Evolutionary conservation across 2,113 vertebrate genomes (phyloP).

Genomic region (Callaeas wilsoni): DNA sequence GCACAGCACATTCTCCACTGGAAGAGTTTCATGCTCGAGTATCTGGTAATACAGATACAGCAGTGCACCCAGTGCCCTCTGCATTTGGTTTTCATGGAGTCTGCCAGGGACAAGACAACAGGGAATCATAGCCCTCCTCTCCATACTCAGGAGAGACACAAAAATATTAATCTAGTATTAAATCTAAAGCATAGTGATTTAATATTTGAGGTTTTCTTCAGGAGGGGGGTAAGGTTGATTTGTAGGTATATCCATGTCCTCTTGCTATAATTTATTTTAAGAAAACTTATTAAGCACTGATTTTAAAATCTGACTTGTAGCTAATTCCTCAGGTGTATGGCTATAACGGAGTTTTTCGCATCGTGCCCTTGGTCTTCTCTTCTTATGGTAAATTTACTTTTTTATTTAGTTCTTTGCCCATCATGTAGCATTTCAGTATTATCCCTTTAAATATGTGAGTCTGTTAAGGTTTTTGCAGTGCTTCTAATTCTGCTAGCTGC

Average conservation of each 20-base stretch:
- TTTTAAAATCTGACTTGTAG: not conserved
- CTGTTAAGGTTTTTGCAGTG: not conserved
- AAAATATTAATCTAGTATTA: not conserved
- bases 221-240: not conserved
- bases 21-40: not conserved
- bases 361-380: not conserved
- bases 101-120: not conserved
- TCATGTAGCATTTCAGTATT: not conserved
- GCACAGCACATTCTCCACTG: not conserved
- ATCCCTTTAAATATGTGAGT: not conserved
- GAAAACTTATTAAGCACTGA: not conserved
- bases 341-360: not conserved
- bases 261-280: not conserved
- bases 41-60: not conserved
- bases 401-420: not conserved
- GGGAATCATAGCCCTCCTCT: not conserved
- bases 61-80: fast-evolving
- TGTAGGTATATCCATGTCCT: not conserved
- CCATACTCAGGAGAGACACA: not conserved
- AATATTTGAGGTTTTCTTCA: not conserved
- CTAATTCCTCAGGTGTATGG: not conserved
- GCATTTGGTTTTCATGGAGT: not conserved
- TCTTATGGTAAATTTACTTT: not conserved
- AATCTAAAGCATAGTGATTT: not conserved
- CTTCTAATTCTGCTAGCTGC: not conserved